Percentiles rank a stretch among this genome's conserved stretches.
Evolutionary conservation across 2,888 invertebrate genomes (phyloP).

Genomic region (Bedellia somnulentella): DNA sequence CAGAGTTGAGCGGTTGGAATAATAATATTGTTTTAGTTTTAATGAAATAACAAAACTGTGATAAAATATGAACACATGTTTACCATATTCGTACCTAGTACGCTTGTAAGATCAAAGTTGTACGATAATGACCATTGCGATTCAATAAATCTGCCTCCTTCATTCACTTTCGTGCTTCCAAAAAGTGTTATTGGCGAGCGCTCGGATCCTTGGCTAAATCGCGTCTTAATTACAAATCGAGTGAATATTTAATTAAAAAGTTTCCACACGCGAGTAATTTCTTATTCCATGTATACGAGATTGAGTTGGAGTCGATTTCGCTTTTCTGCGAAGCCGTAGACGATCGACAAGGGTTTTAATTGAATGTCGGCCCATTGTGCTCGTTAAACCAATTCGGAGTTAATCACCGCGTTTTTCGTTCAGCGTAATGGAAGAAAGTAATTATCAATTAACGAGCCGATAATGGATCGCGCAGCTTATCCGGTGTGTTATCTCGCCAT

Average conservation of each 20-base stretch:
- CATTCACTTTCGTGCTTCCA: no score
- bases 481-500: constrained; percentile 42
- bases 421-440: constrained; percentile 57
- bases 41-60: no score
- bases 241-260: constrained; percentile 59
- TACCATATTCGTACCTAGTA: no score
- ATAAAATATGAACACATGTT: no score
- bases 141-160: no score
- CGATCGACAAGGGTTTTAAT: constrained; percentile 57
- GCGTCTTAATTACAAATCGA: constrained; percentile 55
- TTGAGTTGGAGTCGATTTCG: constrained; percentile 49
- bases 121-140: no score
- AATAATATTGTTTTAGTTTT: no score
- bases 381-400: constrained; percentile 56
- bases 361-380: constrained; percentile 54
- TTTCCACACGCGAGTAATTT: constrained; percentile 55
- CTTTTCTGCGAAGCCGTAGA: constrained; percentile 43
- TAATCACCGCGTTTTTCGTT: constrained; percentile 56
- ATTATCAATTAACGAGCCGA: constrained; percentile 58
- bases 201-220: constrained; percentile 22
- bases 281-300: constrained; percentile 57
- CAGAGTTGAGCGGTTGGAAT: no score
- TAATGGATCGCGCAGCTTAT: constrained; percentile 56
- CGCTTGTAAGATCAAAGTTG: no score
- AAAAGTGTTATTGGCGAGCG: no score